Conservation (phyloP, 2,113 vertebrate species). For the Lophotis ruficrista region DNA sequence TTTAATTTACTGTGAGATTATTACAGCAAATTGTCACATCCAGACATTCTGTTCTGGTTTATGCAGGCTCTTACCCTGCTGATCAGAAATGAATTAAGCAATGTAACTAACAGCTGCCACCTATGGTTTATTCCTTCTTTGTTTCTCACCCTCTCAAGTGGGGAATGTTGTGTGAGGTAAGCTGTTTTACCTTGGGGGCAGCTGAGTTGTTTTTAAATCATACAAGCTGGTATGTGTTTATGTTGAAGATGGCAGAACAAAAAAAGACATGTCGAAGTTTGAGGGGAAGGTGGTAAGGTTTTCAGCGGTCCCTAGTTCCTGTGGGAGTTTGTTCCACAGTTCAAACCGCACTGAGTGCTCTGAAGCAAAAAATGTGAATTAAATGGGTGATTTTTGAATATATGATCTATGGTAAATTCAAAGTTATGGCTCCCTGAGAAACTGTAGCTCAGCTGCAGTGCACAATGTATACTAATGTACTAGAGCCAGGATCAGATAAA, state of each 20-base stretch:
- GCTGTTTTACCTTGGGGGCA: neutral
- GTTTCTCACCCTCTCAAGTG: conserved; percentile 4
- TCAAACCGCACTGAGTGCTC: conserved; percentile 24
- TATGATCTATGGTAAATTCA: conserved; percentile 43
- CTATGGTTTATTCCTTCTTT: conserved; percentile 6
- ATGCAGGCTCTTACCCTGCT: neutral
- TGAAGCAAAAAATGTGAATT: conserved; percentile 48
- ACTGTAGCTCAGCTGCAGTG: conserved; percentile 18
- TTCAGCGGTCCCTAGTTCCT: neutral
- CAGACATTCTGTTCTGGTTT: neutral
- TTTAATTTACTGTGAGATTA: conserved; percentile 14
- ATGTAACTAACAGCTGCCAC: conserved; percentile 17
- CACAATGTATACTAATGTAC: conserved; percentile 48
- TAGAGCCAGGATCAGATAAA: conserved; percentile 38
- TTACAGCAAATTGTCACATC: conserved; percentile 3
- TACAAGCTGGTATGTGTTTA: neutral
- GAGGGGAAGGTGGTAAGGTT: neutral
- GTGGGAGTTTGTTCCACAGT: conserved; percentile 54
- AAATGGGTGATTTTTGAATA: conserved; percentile 61
- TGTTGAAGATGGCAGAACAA: conserved; percentile 14
- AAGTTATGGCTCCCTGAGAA: conserved; percentile 45
- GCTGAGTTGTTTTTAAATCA: neutral
- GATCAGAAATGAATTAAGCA: neutral
- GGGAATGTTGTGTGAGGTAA: neutral
- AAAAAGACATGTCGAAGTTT: neutral